Evolutionary conservation across 1,140 invertebrate species (phyloP).

Genomic region (Drosophila santomea): DNA sequence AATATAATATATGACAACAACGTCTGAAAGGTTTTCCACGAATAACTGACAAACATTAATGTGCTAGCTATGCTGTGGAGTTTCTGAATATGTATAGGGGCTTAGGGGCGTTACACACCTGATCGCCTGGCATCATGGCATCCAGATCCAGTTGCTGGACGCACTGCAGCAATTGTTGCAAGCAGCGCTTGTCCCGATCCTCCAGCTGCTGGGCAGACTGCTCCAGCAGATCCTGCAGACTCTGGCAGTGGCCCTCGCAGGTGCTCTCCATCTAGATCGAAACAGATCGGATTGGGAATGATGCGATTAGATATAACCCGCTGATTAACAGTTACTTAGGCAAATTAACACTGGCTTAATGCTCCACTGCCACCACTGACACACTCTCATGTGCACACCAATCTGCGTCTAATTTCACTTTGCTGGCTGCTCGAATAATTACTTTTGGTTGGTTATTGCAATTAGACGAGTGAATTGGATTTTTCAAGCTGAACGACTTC

Average conservation of each 20-base stretch:
- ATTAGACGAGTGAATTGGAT: slow-evolving; percentile 72
- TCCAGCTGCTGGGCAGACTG: slow-evolving; percentile 56
- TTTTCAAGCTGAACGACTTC: slow-evolving; percentile 80
- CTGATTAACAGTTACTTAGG: slow-evolving; percentile 19
- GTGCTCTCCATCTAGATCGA: slow-evolving; percentile 63
- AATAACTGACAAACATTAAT: slow-evolving; percentile 28
- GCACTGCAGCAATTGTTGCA: slow-evolving; percentile 86
- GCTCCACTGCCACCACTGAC: slow-evolving; percentile 30
- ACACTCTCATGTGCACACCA: slow-evolving; percentile 41
- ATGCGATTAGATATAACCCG: not conserved
- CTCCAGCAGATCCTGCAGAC: slow-evolving; percentile 61
- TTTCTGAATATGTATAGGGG: too few species aligned
- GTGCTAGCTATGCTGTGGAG: not conserved
- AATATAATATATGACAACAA: slow-evolving; percentile 10
- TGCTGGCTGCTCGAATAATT: slow-evolving; percentile 47
- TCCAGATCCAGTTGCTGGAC: slow-evolving; percentile 86
- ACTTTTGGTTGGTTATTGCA: slow-evolving; percentile 61
- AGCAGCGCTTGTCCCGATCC: slow-evolving; percentile 86
- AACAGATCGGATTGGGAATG: slow-evolving; percentile 4
- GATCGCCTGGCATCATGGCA: slow-evolving; percentile 57
- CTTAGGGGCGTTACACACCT: slow-evolving; percentile 15
- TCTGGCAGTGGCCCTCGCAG: slow-evolving; percentile 73
- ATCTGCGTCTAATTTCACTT: slow-evolving; percentile 63
- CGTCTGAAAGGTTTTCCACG: not conserved
- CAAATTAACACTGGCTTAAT: slow-evolving; percentile 45